These are phyloP conservation scores for Hetaerina titia DNA, from an alignment of 2,888 invertebrate genomes.

Conservation along the genomic window DNA sequence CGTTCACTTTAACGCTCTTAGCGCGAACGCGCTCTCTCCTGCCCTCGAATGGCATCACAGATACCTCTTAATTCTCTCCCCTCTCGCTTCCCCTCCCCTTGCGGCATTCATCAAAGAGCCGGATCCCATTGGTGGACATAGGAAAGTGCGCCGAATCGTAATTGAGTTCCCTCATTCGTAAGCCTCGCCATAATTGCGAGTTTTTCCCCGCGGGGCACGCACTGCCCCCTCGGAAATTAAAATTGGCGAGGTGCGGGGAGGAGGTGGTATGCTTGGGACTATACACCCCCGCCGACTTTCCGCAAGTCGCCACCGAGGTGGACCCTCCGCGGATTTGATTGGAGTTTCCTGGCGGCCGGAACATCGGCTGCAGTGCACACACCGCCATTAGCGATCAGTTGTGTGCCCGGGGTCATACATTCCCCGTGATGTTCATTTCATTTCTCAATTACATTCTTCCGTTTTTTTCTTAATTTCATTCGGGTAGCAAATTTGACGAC, in stretches of 20 bases:
- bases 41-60: not conserved
- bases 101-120: not conserved
- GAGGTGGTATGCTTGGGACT: not conserved
- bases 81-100: not conserved
- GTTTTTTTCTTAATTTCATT: not conserved
- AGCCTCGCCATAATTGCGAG: conserved; percentile 10
- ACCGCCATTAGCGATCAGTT: not conserved
- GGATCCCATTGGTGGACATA: too few relatives aligned
- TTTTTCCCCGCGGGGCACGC: not conserved
- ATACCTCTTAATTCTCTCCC: not conserved
- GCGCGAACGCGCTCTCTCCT: not conserved
- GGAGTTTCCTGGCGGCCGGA: not conserved
- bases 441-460: not conserved
- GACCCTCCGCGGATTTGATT: conserved; percentile 19
- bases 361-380: not conserved
- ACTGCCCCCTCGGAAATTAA: not conserved
- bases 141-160: not conserved
- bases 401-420: not conserved
- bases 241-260: not conserved
- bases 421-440: not conserved
- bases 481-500: not conserved
- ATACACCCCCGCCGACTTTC: not conserved
- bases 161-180: conserved; percentile 15
- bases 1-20: too few relatives aligned
- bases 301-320: too few relatives aligned